Evolutionary conservation across 1,140 invertebrate genomes (phyloP).

Genomic region (Drosophila pruinosa): DNA sequence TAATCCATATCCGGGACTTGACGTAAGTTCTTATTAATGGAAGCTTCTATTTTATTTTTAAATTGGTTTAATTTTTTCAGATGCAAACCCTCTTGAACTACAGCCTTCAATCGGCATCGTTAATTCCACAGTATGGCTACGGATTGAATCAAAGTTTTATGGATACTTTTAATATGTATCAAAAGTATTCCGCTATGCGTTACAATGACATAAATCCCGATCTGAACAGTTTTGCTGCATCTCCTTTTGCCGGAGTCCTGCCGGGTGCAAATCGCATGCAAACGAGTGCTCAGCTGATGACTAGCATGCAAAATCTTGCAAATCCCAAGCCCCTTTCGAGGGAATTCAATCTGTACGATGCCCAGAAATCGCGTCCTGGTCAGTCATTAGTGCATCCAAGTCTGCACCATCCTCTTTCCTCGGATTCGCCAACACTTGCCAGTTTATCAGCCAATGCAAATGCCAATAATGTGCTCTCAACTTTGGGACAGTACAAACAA

Average conservation of each 20-base stretch:
- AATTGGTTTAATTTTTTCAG: constrained; percentile 29
- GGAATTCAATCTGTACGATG: constrained; percentile 32
- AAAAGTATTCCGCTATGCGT: constrained; percentile 39
- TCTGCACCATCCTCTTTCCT: constrained; percentile 14
- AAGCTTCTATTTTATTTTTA: background rate
- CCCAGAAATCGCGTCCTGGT: constrained; percentile 1
- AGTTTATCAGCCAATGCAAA: background rate
- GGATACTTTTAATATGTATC: constrained; percentile 47
- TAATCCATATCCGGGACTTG: constrained; percentile 46
- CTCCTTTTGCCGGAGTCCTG: constrained; percentile 6
- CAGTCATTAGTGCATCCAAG: constrained; percentile 3
- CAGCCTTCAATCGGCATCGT: constrained; percentile 38
- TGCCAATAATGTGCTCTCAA: constrained; percentile 23
- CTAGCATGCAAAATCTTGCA: constrained; percentile 20
- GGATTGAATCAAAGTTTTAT: constrained; percentile 48
- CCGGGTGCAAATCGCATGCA: constrained; percentile 20
- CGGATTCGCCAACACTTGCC: constrained; percentile 9
- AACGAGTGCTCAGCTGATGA: constrained; percentile 23
- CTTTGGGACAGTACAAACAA: constrained; percentile 34
- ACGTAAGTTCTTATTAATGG: constrained; percentile 42
- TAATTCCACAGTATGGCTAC: constrained; percentile 44
- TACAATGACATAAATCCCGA: constrained; percentile 41
- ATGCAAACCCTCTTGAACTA: constrained; percentile 59
- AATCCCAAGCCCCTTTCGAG: constrained; percentile 8
- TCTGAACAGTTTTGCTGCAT: constrained; percentile 8